Base-by-base conservation (phyloP, 2,888 invertebrate species). In the Mellilla xanthometata region DNA sequence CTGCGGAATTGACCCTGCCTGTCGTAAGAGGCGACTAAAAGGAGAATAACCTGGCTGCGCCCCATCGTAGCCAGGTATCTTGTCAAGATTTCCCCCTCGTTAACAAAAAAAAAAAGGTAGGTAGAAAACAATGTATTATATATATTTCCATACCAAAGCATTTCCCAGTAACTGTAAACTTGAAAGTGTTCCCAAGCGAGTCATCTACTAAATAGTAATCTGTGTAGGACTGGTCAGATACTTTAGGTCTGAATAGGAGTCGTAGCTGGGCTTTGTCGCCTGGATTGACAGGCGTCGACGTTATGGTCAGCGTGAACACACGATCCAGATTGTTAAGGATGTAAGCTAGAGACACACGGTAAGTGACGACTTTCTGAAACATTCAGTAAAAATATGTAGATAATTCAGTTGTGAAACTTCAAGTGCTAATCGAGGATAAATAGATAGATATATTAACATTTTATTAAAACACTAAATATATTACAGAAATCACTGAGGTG, bases 151-250 rank as follows among this genome's bases (percentile, higher is more conserved):
- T 47, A 88, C 89, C 89, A 52, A 69, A 80, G 47, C 82, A 81
- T 60, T 66, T 79, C 10, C 89, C 89, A 24, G 71, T 76, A 3
- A 85, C 75, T 4, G 81, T 86, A 26, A 89, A 42, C 36, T 74
- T 76, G 31, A 76, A 81, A 36, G 61, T 66, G 54, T 78, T 79
- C 1, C 78, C 78, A 23, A 56, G 64, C 0, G 76, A 76, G 45
- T 88, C 84, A 26, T 84, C 85, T 29, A 89, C 62, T 2, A 83
- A 55, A 28, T 72, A 89, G 60, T 89, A 87, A 28, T 90, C 87
- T 0, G 87, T 87, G 54, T 78, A 88, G 1, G 81, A 76, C 53
- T 85, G 84, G 0, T 74, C 77, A 0, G 79, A 63, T 8, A 79
- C 65, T 32, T 72, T 76, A 0, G 90, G 87, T 34, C 58, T 76